Conservation (phyloP, 2,888 invertebrate genomes). For the Tuta absoluta region DNA sequence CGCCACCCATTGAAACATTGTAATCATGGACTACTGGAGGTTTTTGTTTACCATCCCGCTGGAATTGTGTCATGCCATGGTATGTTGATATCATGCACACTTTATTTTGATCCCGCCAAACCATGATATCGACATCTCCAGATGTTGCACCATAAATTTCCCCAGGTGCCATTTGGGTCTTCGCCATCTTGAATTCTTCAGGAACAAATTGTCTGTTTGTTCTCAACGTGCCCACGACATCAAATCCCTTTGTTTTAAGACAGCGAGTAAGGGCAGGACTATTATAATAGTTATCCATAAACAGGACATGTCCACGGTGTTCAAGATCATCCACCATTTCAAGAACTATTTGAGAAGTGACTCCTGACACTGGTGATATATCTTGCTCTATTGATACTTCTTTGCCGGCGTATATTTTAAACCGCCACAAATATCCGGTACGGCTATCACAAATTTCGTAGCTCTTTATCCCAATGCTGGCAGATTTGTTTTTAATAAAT, state of each 20-base stretch:
- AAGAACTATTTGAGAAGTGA: neutral
- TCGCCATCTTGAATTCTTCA: conserved; percentile 27
- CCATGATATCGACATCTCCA: conserved; percentile 30
- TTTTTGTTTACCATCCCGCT: conserved; percentile 13
- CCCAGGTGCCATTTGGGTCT: conserved; percentile 31
- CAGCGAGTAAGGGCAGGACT: conserved; percentile 7
- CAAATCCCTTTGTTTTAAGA: neutral
- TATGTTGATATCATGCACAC: conserved; percentile 29
- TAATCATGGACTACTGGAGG: conserved; percentile 27
- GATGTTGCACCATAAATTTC: conserved; percentile 33
- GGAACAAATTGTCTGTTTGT: conserved; percentile 37
- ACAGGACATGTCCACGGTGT: neutral
- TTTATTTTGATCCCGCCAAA: conserved; percentile 30
- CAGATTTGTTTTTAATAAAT: neutral
- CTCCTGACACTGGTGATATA: neutral
- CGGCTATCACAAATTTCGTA: neutral
- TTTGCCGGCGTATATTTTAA: conserved; percentile 10
- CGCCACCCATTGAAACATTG: conserved; percentile 32
- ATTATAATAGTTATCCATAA: conserved; percentile 23
- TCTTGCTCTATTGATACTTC: neutral
- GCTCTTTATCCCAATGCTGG: neutral
- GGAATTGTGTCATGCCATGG: conserved; percentile 9
- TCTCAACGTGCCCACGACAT: conserved; percentile 32
- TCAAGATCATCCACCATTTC: conserved; percentile 14
- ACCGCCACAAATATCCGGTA: conserved; percentile 5